Evolutionary conservation across 37 sponge, comb jelly and placozoan species (phyloP).

Genomic region (Cladorhizidae sp.): DNA sequence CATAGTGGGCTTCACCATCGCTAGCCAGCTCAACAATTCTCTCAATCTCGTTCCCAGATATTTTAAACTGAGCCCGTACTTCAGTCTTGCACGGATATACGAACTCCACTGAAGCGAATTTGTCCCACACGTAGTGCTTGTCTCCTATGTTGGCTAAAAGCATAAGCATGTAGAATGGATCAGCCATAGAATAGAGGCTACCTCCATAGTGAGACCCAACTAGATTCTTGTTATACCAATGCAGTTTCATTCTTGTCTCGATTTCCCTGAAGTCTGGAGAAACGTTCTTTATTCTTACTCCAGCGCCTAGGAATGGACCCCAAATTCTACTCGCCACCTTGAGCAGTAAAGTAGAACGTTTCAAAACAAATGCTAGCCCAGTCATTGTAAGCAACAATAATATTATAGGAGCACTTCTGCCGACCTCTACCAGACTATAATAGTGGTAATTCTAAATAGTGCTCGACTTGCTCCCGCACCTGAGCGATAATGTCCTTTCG

Average conservation of each 20-base stretch:
- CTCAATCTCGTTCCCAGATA: constrained; percentile 13
- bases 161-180: constrained; percentile 61
- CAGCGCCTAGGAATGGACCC: constrained; percentile 35
- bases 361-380: too few relatives aligned
- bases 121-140: constrained; percentile 37
- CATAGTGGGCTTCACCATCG: constrained; percentile 7
- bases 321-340: neutral
- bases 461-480: too few relatives aligned
- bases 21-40: constrained; percentile 20
- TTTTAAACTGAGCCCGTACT: constrained; percentile 12
- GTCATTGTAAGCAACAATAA: too few relatives aligned
- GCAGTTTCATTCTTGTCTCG: constrained; percentile 18
- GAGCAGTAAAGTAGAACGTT: neutral
- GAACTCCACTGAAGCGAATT: constrained; percentile 21
- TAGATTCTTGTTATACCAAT: constrained; percentile 12
- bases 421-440: too few relatives aligned
- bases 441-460: too few relatives aligned
- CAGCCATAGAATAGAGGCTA: constrained; percentile 39
- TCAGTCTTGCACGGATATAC: constrained; percentile 11
- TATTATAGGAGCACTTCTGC: too few relatives aligned
- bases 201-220: constrained; percentile 50
- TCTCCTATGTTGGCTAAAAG: constrained; percentile 15
- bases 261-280: constrained; percentile 12
- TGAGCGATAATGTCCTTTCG: too few relatives aligned
- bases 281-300: constrained; percentile 19